Percentiles rank a stretch among this genome's conserved stretches.
These are phyloP conservation scores for Cuniculus paca DNA, from an alignment of 2,797 vertebrate species.

Conservation along the genomic window DNA sequence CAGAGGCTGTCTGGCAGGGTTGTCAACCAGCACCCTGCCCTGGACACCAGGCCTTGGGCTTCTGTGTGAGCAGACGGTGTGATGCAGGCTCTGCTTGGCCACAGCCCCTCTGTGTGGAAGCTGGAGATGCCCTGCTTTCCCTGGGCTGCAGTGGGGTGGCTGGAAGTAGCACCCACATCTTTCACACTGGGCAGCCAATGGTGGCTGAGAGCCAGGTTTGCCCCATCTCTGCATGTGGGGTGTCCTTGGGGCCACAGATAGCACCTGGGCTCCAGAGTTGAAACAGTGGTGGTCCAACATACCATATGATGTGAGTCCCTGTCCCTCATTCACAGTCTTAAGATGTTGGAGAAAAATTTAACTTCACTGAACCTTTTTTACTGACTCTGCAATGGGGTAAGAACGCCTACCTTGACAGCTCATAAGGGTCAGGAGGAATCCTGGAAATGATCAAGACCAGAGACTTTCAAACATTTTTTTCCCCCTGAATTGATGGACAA, in stretches of 20 bases:
- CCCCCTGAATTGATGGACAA: background rate
- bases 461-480: background rate
- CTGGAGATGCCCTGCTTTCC: background rate
- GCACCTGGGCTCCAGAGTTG: background rate
- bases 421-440: background rate
- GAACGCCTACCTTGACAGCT: background rate
- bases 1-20: constrained; percentile 67
- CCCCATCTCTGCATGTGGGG: background rate
- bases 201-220: background rate
- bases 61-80: constrained; percentile 49
- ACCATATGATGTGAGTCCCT: background rate
- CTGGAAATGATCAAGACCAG: constrained; percentile 1
- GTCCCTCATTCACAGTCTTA: background rate
- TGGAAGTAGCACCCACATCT: background rate
- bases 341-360: background rate
- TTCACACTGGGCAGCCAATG: background rate
- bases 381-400: background rate
- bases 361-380: background rate
- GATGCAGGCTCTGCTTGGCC: constrained; percentile 7
- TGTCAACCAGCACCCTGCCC: constrained; percentile 62
- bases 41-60: constrained; percentile 37
- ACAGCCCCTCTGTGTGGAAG: constrained; percentile 53
- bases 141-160: background rate
- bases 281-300: background rate
- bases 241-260: background rate